Evolutionary conservation across 2,113 vertebrate genomes (phyloP).

Genomic region (Thalassarche chlororhynchos): DNA sequence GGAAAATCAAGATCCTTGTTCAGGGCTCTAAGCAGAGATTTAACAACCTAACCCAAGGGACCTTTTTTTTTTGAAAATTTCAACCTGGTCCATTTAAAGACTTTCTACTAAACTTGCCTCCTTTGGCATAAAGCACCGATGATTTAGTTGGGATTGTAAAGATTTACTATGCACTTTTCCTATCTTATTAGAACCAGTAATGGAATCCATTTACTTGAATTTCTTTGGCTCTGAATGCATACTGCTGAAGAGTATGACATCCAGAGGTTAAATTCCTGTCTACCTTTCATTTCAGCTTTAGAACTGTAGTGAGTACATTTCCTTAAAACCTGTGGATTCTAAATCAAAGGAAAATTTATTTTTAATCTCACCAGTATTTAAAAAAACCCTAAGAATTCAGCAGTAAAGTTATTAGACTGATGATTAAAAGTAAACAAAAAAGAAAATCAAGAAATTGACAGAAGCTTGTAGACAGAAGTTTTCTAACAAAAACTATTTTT

Average conservation of each 20-base stretch:
- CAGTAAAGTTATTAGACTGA: not conserved
- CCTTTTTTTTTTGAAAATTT: not conserved
- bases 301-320: not conserved
- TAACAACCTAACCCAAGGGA: not conserved
- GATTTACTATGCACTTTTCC: conserved; percentile 24
- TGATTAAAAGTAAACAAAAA: not conserved
- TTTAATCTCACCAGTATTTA: not conserved
- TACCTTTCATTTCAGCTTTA: conserved; percentile 21
- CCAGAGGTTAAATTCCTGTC: conserved; percentile 36
- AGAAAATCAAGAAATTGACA: not conserved
- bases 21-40: not conserved
- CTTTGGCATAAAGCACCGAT: not conserved
- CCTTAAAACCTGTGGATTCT: not conserved
- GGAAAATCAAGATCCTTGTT: not conserved
- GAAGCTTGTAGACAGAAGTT: not conserved
- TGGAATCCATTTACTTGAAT: not conserved
- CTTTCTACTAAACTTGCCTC: not conserved
- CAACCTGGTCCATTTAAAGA: not conserved
- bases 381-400: not conserved
- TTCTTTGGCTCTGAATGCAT: conserved; percentile 7
- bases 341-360: not conserved
- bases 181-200: conserved; percentile 37
- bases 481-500: not conserved
- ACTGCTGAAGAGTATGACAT: not conserved
- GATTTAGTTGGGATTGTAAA: not conserved